Evolutionary conservation across 2,113 vertebrate species (phyloP).

Genomic region (Nesospiza acunhae): DNA sequence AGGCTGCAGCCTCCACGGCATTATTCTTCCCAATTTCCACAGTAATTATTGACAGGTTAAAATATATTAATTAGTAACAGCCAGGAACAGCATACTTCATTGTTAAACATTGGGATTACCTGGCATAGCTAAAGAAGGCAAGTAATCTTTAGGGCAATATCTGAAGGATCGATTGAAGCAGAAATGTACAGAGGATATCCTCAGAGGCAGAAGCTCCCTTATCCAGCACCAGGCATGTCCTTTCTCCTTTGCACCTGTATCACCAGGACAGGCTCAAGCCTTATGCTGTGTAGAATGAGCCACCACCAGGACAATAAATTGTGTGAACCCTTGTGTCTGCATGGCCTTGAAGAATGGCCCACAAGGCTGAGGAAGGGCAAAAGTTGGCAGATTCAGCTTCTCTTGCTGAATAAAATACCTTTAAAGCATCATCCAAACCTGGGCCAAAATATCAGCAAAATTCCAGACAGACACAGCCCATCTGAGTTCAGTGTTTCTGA

Average conservation of each 20-base stretch:
- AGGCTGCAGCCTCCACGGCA: neutral
- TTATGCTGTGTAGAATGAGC: neutral
- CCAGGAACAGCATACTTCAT: neutral
- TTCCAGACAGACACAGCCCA: neutral
- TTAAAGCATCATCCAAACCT: neutral
- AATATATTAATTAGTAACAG: conserved; percentile 44
- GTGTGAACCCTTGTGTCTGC: fast-evolving
- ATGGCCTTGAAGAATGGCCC: neutral
- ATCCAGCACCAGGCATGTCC: neutral
- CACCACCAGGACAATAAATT: neutral
- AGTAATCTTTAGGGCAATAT: neutral
- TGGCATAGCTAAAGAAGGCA: neutral
- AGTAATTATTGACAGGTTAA: conserved; percentile 44
- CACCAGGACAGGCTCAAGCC: neutral
- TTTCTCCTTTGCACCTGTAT: neutral
- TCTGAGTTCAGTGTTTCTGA: neutral
- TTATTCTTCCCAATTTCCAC: conserved; percentile 10
- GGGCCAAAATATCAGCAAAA: neutral
- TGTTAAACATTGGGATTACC: neutral
- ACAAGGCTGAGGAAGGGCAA: neutral
- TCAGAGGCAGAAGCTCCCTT: neutral
- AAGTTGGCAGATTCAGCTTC: neutral
- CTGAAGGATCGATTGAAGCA: neutral
- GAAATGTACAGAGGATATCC: neutral
- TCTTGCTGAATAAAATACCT: neutral